phyloP scores from a whole-genome alignment of 2,888 invertebrate genomes.

The Lepas anatifera region DNA sequence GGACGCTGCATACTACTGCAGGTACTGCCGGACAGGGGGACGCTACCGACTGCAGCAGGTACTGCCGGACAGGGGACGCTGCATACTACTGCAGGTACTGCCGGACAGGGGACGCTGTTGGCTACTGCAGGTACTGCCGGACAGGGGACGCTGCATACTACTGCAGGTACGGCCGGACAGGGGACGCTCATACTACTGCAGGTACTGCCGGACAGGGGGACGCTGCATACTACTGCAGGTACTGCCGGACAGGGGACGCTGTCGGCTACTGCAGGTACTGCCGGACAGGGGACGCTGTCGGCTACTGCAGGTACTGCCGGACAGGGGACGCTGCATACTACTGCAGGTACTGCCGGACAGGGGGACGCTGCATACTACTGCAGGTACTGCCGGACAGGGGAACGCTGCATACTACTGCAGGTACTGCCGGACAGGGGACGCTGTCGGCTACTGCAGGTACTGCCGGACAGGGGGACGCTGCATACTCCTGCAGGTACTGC shows the following conservation, averaged over 20 bases:
- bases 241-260: neutral
- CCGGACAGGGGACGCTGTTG: no score
- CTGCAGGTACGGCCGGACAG: neutral
- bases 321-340: no score
- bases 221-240: neutral
- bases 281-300: neutral
- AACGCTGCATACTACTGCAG: constrained; percentile 35
- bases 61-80: constrained; percentile 38
- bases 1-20: no score
- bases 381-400: constrained; percentile 38
- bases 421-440: neutral
- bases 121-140: neutral
- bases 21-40: neutral
- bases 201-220: no score
- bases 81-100: neutral
- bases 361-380: neutral
- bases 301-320: neutral
- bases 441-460: no score
- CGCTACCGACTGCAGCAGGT: constrained; percentile 38
- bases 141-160: neutral
- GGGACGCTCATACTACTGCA: no score
- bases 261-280: constrained; percentile 45
- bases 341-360: no score
- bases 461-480: no score
- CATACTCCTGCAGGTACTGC: constrained; percentile 29